A percentile compares a stretch with the other conserved stretches of the same genome.
Conservation (phyloP, 2,113 vertebrate genomes). For the Cyphomyrus plagiostoma region DNA sequence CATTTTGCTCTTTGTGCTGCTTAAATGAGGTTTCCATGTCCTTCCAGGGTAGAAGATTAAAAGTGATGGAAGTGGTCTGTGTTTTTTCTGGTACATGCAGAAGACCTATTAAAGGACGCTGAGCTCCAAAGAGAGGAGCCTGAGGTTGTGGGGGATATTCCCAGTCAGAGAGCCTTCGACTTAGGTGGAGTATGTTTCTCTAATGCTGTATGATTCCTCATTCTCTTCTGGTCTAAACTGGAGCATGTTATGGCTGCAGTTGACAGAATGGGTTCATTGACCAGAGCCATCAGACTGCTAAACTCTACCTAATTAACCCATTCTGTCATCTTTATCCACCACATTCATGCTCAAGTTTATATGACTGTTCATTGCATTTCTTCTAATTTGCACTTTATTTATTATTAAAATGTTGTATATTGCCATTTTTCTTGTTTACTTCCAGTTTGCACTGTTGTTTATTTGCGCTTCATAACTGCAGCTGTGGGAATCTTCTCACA, state of each 20-base stretch:
- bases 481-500: background rate
- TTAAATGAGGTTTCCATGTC: background rate
- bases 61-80: background rate
- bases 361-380: background rate
- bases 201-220: background rate
- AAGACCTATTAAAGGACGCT: background rate
- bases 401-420: background rate
- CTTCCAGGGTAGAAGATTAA: background rate
- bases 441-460: background rate
- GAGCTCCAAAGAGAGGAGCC: background rate
- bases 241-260: background rate
- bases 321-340: background rate
- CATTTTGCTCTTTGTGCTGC: background rate
- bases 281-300: background rate
- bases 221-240: background rate
- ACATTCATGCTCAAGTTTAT: background rate
- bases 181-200: background rate
- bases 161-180: background rate
- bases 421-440: background rate
- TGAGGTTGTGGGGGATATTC: background rate
- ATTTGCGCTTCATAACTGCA: background rate
- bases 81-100: background rate
- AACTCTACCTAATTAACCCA: background rate
- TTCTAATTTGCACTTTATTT: background rate
- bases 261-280: background rate